phyloP scores from a whole-genome alignment of 2,888 invertebrate genomes.

The Mimas tiliae region DNA sequence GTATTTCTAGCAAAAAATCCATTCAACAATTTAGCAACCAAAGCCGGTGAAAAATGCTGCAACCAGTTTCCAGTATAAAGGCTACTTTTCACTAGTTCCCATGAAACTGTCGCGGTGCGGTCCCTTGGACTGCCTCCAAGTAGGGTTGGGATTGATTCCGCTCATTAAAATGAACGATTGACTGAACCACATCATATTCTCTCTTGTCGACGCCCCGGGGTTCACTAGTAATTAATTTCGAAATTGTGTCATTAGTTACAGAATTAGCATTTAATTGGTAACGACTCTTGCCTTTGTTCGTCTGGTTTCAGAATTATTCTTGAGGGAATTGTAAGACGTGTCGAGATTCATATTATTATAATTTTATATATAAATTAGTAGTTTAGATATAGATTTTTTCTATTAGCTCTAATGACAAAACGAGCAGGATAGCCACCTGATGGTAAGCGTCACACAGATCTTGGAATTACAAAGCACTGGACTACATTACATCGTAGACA shows the following conservation, averaged over 20 bases:
- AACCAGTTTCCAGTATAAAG: constrained; percentile 48
- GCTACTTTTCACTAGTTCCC: constrained; percentile 57
- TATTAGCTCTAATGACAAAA: no score
- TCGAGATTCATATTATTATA: background rate
- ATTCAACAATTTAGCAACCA: constrained; percentile 40
- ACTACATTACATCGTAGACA: no score
- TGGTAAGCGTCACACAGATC: no score
- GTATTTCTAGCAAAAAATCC: background rate
- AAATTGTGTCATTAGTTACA: constrained; percentile 18
- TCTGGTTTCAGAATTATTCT: background rate
- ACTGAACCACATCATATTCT: constrained; percentile 27
- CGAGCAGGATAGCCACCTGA: no score
- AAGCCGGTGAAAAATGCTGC: constrained; percentile 42
- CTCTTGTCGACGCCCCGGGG: constrained; percentile 10
- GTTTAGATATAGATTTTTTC: no score
- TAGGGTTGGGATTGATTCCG: constrained; percentile 11
- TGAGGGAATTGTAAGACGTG: constrained; percentile 4
- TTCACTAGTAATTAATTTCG: constrained; percentile 6
- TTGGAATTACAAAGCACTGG: no score
- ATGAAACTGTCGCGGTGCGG: constrained; percentile 55
- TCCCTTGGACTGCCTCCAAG: constrained; percentile 39
- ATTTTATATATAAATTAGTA: no score
- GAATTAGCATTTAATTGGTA: constrained; percentile 20
- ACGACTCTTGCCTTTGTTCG: background rate
- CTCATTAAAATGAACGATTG: constrained; percentile 22